A percentile compares a stretch with the other conserved stretches of the same genome.
phyloP scores from a whole-genome alignment of 2,113 vertebrate genomes.

The Dromaius novaehollandiae region DNA sequence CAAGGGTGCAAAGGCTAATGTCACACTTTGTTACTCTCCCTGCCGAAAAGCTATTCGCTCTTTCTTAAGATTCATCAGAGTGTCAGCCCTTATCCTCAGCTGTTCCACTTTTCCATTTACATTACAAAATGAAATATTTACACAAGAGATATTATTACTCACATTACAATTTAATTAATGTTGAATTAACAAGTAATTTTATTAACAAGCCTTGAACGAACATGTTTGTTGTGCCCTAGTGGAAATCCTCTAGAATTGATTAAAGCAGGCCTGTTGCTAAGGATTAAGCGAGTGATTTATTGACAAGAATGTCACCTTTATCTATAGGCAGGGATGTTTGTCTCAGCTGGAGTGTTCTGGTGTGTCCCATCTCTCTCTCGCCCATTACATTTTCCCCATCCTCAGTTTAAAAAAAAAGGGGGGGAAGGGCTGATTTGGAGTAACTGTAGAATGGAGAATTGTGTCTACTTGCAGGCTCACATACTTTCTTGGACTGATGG shows the following conservation, averaged over 20 bases:
- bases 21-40: constrained; percentile 28
- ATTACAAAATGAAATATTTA: constrained; percentile 45
- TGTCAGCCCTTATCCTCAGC: not conserved
- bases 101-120: not conserved
- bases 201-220: constrained; percentile 17
- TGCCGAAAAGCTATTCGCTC: constrained; percentile 3
- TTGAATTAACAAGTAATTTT: constrained; percentile 41
- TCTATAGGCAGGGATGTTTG: not conserved
- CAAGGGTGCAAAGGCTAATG: constrained; percentile 16
- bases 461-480: not conserved
- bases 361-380: not conserved
- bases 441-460: not conserved
- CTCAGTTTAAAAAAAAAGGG: not conserved
- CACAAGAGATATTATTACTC: constrained; percentile 36
- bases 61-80: not conserved
- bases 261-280: constrained; percentile 51
- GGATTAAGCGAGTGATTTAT: constrained; percentile 66
- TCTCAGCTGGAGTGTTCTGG: constrained; percentile 12
- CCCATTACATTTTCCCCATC: not conserved
- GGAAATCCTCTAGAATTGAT: constrained; percentile 56
- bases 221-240: constrained; percentile 18
- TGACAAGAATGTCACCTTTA: constrained; percentile 61
- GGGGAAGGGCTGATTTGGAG: not conserved
- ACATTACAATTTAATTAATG: constrained; percentile 58
- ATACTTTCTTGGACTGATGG: not conserved